Evolutionary conservation across 2,113 vertebrate genomes (phyloP).

Genomic region (Rhineura floridana): DNA sequence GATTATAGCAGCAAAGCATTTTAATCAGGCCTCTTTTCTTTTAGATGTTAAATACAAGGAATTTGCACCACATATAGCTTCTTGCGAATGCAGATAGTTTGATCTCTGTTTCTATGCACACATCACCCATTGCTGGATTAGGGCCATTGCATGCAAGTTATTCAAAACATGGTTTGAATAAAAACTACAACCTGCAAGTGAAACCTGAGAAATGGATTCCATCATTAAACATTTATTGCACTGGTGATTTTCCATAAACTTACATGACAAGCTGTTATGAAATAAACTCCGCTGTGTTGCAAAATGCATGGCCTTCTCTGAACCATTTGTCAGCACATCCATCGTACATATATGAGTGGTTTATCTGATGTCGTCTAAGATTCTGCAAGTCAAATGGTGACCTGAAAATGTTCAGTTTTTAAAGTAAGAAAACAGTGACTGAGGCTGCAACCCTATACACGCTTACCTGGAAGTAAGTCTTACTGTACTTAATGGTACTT

Average conservation of each 20-base stretch:
- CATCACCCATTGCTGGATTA: background rate
- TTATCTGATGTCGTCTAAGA: background rate
- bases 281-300: background rate
- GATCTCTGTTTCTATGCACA: background rate
- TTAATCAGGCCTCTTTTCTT: too few relatives aligned
- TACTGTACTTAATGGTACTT: background rate
- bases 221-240: background rate
- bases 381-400: background rate
- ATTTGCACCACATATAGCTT: background rate
- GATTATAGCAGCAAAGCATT: background rate
- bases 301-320: background rate
- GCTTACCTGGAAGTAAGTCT: background rate
- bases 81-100: background rate
- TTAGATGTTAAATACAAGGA: background rate
- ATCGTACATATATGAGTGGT: background rate
- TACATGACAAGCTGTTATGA: background rate
- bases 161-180: background rate
- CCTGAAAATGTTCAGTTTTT: background rate
- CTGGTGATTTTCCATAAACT: background rate
- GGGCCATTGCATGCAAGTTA: background rate
- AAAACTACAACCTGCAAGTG: background rate
- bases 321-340: background rate
- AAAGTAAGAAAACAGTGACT: background rate
- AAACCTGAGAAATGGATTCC: background rate
- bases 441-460: background rate